Base-by-base conservation (phyloP, 1,140 invertebrate genomes). In the Leguminivora glycinivorella region DNA sequence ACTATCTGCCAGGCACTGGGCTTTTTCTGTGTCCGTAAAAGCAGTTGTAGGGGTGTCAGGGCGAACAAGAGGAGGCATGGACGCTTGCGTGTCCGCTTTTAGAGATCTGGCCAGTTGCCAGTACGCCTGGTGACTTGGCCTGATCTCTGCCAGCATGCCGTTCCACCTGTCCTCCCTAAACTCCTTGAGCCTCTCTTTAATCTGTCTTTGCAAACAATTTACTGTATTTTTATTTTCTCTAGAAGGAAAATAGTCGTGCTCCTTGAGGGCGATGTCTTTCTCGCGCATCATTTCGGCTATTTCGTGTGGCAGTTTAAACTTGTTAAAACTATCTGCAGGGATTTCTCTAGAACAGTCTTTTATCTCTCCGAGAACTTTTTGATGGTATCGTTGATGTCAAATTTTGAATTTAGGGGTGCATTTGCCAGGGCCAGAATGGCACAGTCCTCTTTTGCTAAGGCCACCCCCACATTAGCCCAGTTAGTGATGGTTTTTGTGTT, bases 11-110 rank as follows among this genome's bases (percentile, higher is more conserved):
- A 40, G 38, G 14, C 38, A 40, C 14, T 40, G 10, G 38, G 68
- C 68, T n/a, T 69, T 69, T 56, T 69, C 68, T 24, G 14, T 43
- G n/a, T 69, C 68, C 4, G 22, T 22, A 43, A 69, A 69, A 1
- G 68, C 68, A 1, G 31, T 25, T 7, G 43, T 0, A 1, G 1
- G 68, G 0, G 56, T 1, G 22, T 69, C 24, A 3, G 68, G 14
- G 14, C 68, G 43, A 10, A 22, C 43, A 12, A 69, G 24, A 1
- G 67, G 40, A 6, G 67, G 43, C 9, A 56, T 25, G 19, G 10
- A 10, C 9, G 17, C 10, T 17, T 4, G 0, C 14, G 12, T 19
- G 17, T 56, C 68, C 3, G 68, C 22, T 25, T 69, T 69, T 3
- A 69, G 52, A 29, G 68, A 29, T 4, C 47, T 26, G n/a, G 68